Evolutionary conservation across 1,140 invertebrate genomes (phyloP).

Genomic region (Ceratina australensis): DNA sequence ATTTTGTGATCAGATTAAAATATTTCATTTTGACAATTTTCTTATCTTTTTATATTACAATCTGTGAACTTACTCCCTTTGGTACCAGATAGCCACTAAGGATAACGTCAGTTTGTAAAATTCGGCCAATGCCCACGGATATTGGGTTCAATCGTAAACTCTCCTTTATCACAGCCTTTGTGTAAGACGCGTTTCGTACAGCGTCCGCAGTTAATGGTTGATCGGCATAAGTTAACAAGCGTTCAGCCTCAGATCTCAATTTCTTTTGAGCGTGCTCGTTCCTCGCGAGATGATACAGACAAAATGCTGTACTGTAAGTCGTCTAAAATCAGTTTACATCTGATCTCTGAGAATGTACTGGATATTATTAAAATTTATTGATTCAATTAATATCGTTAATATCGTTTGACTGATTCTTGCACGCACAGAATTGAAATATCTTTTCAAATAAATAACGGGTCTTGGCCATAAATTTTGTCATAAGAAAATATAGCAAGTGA

Average conservation of each 20-base stretch:
- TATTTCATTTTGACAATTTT: neutral
- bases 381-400: no score
- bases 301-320: conserved; percentile 88
- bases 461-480: no score
- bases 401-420: no score
- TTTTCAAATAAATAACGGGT: no score
- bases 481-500: no score
- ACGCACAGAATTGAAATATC: no score
- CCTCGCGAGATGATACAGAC: conserved; percentile 89
- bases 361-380: neutral
- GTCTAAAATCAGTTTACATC: conserved; percentile 84
- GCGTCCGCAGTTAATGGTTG: conserved; percentile 81
- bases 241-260: conserved; percentile 84
- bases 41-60: neutral
- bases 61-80: conserved; percentile 85
- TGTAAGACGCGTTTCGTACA: conserved; percentile 84
- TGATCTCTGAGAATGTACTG: no score
- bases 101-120: conserved; percentile 86
- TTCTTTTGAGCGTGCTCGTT: conserved; percentile 88
- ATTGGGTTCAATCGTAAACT: conserved; percentile 91
- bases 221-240: conserved; percentile 80
- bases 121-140: conserved; percentile 89
- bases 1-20: neutral
- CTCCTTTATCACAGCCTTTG: conserved; percentile 91
- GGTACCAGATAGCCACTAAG: conserved; percentile 92